Percentiles rank a stretch among this genome's conserved stretches.
Conservation (phyloP, 2,888 invertebrate species). For the Autographa gamma region DNA sequence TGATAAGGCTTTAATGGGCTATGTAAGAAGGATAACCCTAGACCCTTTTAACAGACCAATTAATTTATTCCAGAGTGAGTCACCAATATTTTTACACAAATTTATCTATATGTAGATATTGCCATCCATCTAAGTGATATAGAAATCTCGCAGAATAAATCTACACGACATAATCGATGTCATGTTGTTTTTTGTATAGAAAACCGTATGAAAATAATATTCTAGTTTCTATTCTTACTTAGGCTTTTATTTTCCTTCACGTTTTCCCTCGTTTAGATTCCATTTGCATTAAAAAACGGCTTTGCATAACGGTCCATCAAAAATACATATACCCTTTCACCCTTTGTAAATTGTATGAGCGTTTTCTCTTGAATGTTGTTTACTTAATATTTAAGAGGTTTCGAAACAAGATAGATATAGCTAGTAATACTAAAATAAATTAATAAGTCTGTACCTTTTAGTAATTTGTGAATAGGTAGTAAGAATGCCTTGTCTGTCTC, state of each 20-base stretch:
- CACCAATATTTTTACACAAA: too few species aligned
- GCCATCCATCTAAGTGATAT: too few species aligned
- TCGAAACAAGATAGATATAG: background rate
- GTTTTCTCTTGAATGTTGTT: background rate
- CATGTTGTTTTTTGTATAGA: background rate
- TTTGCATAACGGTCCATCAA: background rate
- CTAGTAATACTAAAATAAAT: background rate
- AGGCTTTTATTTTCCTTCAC: background rate
- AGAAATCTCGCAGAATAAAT: background rate
- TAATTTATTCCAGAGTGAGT: background rate
- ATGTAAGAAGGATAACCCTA: too few species aligned
- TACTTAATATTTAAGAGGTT: background rate
- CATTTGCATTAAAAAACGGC: background rate
- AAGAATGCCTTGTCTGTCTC: background rate
- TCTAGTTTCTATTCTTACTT: conserved; percentile 2
- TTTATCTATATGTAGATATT: too few species aligned
- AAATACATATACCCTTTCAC: background rate
- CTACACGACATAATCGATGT: background rate
- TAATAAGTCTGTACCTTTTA: background rate
- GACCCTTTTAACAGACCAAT: too few species aligned
- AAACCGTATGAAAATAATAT: conserved; percentile 2
- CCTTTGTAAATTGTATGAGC: background rate
- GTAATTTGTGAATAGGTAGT: background rate
- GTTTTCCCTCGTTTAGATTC: conserved; percentile 4
- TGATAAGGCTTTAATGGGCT: too few species aligned